These are phyloP conservation scores for Dyspetes luteomarginatus DNA, from an alignment of 2,888 invertebrate genomes.

Conservation along the genomic window DNA sequence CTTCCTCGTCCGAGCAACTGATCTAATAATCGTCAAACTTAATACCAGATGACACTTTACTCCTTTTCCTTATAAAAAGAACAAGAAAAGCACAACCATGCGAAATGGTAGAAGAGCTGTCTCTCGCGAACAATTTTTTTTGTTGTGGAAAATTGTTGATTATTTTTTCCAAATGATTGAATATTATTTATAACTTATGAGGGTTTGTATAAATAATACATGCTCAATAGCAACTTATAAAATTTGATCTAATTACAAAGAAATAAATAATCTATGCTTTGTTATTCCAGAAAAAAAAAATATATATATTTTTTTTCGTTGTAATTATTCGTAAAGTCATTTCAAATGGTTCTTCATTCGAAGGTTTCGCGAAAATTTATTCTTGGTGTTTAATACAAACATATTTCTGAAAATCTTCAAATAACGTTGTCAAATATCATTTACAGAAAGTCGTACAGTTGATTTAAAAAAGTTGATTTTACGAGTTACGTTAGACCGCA, in stretches of 20 bases:
- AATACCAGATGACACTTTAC: not conserved
- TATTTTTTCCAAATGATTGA: too few species aligned
- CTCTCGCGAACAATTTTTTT: too few species aligned
- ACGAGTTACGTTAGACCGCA: not conserved
- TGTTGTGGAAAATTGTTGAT: too few species aligned
- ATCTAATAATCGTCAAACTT: constrained; percentile 55
- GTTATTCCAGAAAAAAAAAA: too few species aligned
- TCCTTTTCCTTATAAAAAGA: not conserved
- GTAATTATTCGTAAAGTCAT: too few species aligned
- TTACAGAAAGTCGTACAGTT: not conserved
- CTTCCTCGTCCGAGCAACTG: constrained; percentile 5
- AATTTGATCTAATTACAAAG: too few species aligned
- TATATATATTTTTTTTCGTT: too few species aligned
- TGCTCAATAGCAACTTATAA: too few species aligned
- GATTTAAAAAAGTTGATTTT: constrained; percentile 5
- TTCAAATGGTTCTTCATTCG: too few species aligned
- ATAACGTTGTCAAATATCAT: constrained; percentile 20
- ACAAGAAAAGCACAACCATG: not conserved
- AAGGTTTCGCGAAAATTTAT: constrained; percentile 32
- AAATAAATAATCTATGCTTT: too few species aligned
- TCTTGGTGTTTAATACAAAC: not conserved
- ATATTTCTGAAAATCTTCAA: not conserved
- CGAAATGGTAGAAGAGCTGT: not conserved
- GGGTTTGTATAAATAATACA: too few species aligned
- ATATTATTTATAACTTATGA: too few species aligned